Conservation (phyloP, 2,113 vertebrate genomes). For the Xiphorhynchus elegans region DNA sequence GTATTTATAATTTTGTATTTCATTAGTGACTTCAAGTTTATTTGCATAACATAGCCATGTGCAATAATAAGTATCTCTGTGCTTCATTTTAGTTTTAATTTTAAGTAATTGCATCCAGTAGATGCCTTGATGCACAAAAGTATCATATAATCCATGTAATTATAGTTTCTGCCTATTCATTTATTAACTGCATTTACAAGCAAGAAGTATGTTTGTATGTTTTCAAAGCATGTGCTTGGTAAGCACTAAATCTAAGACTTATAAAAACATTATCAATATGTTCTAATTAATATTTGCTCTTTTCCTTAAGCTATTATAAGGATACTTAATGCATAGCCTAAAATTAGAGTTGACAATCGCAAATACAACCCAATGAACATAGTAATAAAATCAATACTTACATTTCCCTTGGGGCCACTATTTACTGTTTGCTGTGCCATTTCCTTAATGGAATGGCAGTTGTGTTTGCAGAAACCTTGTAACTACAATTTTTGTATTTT, state of each 20-base stretch:
- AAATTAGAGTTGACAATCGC: conserved; percentile 88
- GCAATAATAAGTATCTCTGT: not conserved
- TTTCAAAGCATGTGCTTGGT: conserved; percentile 28
- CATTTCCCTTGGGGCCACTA: conserved; percentile 84
- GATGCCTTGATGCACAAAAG: conserved; percentile 1
- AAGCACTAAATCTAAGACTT: conserved; percentile 61
- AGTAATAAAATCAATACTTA: conserved; percentile 88
- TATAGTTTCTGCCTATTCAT: conserved; percentile 38
- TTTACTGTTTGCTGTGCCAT: conserved; percentile 85
- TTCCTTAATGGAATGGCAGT: conserved; percentile 87
- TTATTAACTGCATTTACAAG: not conserved
- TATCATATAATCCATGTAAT: conserved; percentile 50
- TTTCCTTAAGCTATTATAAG: conserved; percentile 76
- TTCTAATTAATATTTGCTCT: conserved; percentile 79
- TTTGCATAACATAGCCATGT: not conserved
- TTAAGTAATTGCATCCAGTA: conserved; percentile 10
- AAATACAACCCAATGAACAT: conserved; percentile 84
- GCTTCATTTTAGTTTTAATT: conserved; percentile 10
- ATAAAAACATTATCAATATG: conserved; percentile 73
- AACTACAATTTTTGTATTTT: conserved; percentile 84
- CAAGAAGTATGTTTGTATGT: conserved; percentile 33
- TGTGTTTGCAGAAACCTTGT: conserved; percentile 83
- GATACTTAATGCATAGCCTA: conserved; percentile 82
- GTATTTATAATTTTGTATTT: not conserved
- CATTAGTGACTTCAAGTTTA: not conserved